Base-by-base conservation (phyloP, 2,113 vertebrate genomes). In the Thermophis baileyi region DNA sequence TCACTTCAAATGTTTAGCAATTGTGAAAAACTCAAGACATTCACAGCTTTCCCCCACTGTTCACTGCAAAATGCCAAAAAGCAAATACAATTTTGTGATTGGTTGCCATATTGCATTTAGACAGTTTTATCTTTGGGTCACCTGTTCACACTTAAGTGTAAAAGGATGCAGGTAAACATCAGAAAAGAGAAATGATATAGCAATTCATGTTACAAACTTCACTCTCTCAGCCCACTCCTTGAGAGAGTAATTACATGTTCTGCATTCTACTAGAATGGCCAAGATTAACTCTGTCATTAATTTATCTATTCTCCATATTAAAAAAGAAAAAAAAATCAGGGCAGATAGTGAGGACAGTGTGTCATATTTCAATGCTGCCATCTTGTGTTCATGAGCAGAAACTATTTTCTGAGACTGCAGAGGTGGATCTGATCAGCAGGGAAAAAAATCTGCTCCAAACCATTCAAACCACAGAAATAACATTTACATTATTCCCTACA, bases 281-380 rank as follows among this genome's bases (percentile, higher is more conserved):
- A 95, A 88, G 88, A 95, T 97, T 97, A 97, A 97, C 96, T 96
- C 95, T 86, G 94, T 95, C 96, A 94, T 95, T 95, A 92, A 95
- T 95, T 96, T 60, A 63, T 95, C 90, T 92, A 91, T 95, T 96
- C 96, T 96, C 50, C n/a, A 49, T 93, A 93, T 12, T 93, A 94
- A 50, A 95, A 96, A 93, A 95, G 16, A 89, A 49, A 91, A 24
- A 24, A 1, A 54, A 94, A 94, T 91, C 92, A 95, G 54, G 50
- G 53, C 8, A 92, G 89, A 94, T 93, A 14, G 30, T 40, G n/a
- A 94, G 44, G n/a, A 24, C 96, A 87, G 3, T 91, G 81, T 89
- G 54, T 3, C 93, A 88, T 51, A 96, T 87, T 96, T 96, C 97
- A 97, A 98, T 91, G 98, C 94, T 96, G 98, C 97, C 98, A 98